These are phyloP conservation scores for Aleiodes alternator DNA, from an alignment of 2,888 invertebrate genomes.

Conservation along the genomic window DNA sequence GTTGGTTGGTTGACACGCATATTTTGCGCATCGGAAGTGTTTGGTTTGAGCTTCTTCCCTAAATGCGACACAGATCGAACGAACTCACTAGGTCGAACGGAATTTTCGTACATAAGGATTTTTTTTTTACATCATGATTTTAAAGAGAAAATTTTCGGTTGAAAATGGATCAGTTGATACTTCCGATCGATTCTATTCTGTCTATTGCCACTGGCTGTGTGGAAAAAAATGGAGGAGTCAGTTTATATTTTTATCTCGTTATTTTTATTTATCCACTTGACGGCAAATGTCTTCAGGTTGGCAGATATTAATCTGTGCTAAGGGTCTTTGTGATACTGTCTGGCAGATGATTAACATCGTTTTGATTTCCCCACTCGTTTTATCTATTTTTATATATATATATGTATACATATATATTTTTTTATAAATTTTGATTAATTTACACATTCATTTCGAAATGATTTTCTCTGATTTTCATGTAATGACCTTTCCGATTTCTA, in stretches of 20 bases:
- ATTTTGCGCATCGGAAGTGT: constrained; percentile 20
- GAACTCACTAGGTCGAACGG: neutral
- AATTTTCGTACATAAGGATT: neutral
- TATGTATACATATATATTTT: neutral
- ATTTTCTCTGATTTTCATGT: too few species aligned
- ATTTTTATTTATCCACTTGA: constrained; percentile 40
- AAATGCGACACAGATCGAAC: neutral
- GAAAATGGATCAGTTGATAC: constrained; percentile 38
- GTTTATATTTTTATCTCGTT: constrained; percentile 50
- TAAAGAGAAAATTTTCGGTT: too few species aligned
- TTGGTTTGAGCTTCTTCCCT: neutral
- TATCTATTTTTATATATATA: constrained; percentile 3
- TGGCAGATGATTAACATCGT: constrained; percentile 19
- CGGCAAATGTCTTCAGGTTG: constrained; percentile 20
- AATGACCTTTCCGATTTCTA: too few species aligned
- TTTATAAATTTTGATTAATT: too few species aligned
- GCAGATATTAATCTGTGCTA: constrained; percentile 28
- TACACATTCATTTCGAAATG: too few species aligned
- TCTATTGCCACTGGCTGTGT: too few species aligned
- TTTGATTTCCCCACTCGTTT: constrained; percentile 11
- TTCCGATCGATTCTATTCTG: constrained; percentile 54
- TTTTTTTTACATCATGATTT: neutral
- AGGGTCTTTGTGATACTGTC: constrained; percentile 18
- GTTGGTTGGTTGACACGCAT: constrained; percentile 29
- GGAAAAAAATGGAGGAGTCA: neutral